Conservation (phyloP, 2,797 vertebrate genomes). For the Dipus sagitta region DNA sequence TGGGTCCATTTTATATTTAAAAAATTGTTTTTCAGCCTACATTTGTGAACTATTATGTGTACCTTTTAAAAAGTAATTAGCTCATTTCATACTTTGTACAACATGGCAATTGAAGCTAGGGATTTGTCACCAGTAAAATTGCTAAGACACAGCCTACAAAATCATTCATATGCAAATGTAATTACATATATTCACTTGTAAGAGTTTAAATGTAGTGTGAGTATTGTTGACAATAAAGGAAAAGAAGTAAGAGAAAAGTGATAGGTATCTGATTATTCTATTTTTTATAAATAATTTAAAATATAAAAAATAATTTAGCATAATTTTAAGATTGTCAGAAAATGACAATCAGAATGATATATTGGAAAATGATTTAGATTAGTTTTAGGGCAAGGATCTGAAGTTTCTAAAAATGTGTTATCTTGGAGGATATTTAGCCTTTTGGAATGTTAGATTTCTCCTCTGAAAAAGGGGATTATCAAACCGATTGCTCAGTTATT, state of each 20-base stretch:
- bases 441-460: slow-evolving; percentile 10
- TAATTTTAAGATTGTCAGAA: slow-evolving; percentile 61
- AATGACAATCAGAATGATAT: slow-evolving; percentile 58
- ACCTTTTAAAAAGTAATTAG: not conserved
- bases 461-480: not conserved
- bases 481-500: not conserved
- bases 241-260: slow-evolving; percentile 42
- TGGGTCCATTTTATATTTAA: not conserved
- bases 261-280: slow-evolving; percentile 21
- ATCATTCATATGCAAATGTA: slow-evolving; percentile 1
- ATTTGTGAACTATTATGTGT: slow-evolving; percentile 25
- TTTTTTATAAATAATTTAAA: slow-evolving; percentile 59
- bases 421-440: not conserved
- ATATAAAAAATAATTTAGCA: slow-evolving; percentile 31
- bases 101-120: not conserved
- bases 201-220: slow-evolving; percentile 18
- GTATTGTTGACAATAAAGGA: not conserved
- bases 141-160: not conserved
- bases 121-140: slow-evolving; percentile 21
- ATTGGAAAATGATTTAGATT: slow-evolving; percentile 54
- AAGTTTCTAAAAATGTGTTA: slow-evolving; percentile 50
- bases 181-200: not conserved
- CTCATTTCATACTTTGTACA: not conserved
- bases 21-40: slow-evolving; percentile 4
- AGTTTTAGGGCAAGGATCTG: not conserved